phyloP scores from a whole-genome alignment of 2,888 invertebrate genomes.

The Platycheirus albimanus region DNA sequence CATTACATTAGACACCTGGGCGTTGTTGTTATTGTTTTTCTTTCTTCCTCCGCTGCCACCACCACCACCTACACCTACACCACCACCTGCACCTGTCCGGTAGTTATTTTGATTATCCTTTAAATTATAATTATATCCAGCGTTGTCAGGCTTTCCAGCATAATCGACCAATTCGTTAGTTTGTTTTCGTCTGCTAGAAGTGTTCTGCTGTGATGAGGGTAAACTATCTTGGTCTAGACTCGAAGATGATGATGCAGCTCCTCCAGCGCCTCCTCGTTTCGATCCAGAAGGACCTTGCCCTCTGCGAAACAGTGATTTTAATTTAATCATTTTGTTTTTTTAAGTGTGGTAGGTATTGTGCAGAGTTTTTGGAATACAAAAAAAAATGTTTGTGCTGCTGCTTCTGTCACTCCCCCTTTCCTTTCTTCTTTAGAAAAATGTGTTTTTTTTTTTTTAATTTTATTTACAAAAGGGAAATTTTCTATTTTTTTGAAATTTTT shows the following conservation, averaged over 20 bases:
- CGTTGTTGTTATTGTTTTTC: conserved; percentile 72
- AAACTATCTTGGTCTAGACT: conserved; percentile 86
- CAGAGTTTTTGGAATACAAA: conserved; percentile 20
- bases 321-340: conserved; percentile 90
- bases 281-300: conserved; percentile 86
- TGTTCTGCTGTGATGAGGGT: conserved; percentile 79
- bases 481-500: conserved; percentile 58
- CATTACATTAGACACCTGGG: conserved; percentile 75
- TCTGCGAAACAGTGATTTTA: conserved; percentile 96
- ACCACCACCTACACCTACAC: conserved; percentile 83
- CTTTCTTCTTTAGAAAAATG: background rate
- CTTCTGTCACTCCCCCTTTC: conserved; percentile 19
- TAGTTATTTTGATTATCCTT: conserved; percentile 81
- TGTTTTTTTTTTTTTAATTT: background rate
- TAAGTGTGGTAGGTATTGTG: conserved; percentile 3
- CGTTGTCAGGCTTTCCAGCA: conserved; percentile 51
- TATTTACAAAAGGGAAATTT: conserved; percentile 58
- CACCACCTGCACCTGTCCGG: no score
- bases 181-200: conserved; percentile 59
- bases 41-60: conserved; percentile 79
- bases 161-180: conserved; percentile 67
- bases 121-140: conserved; percentile 45
- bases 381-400: conserved; percentile 50
- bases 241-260: conserved; percentile 84
- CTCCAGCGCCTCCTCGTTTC: conserved; percentile 77